Conservation (phyloP, 2,888 invertebrate species). For the Cheilosia scutellata region DNA sequence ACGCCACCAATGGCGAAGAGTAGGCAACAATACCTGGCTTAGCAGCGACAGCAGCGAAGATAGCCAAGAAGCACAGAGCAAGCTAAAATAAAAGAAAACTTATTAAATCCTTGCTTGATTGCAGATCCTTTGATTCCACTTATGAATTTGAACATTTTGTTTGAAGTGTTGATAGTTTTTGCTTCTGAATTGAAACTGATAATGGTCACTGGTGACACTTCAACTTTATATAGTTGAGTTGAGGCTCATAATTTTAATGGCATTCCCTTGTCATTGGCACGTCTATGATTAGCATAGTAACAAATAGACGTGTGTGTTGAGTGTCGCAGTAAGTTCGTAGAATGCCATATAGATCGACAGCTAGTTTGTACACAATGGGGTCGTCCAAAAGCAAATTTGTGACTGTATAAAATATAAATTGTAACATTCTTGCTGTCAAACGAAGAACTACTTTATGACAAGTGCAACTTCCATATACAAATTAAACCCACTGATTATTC, state of each 20-base stretch:
- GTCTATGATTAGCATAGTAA: constrained; percentile 11
- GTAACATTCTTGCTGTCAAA: background rate
- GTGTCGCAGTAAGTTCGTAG: background rate
- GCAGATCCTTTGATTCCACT: constrained; percentile 11
- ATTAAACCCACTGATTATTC: background rate
- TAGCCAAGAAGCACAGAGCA: constrained; percentile 61
- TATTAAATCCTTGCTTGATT: background rate
- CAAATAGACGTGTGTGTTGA: background rate
- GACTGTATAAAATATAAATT: background rate
- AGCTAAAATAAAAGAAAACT: constrained; percentile 36
- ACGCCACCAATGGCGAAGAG: constrained; percentile 57
- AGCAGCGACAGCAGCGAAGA: constrained; percentile 61
- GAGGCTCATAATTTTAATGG: background rate
- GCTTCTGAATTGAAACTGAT: constrained; percentile 30
- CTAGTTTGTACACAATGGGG: background rate
- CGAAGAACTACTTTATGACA: too few relatives aligned
- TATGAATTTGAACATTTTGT: constrained; percentile 72
- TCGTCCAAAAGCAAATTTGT: background rate
- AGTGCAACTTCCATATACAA: constrained; percentile 30
- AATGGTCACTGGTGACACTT: background rate
- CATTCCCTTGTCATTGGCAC: constrained; percentile 30
- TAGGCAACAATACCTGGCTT: constrained; percentile 64
- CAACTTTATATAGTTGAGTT: constrained; percentile 35
- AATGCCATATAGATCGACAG: background rate
- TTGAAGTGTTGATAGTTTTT: constrained; percentile 33